Percentiles rank a stretch among this genome's conserved stretches.
Evolutionary conservation across 2,888 invertebrate genomes (phyloP).

Genomic region (Philereme vetulata): DNA sequence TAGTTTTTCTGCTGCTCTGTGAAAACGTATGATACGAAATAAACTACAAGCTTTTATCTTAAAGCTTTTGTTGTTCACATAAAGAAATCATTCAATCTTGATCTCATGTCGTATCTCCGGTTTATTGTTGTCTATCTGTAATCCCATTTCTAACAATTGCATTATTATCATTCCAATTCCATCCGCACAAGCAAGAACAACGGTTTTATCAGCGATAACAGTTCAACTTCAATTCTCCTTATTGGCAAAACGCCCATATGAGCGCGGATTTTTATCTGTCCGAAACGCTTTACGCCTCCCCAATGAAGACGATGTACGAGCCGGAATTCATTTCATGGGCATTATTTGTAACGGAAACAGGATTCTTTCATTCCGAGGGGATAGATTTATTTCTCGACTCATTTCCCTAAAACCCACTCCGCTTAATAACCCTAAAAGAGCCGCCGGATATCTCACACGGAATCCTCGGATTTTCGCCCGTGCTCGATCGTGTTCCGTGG

Average conservation of each 20-base stretch:
- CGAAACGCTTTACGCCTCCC: constrained; percentile 49
- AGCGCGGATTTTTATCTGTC: constrained; percentile 60
- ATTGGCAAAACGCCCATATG: constrained; percentile 68
- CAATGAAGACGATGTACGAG: constrained; percentile 73
- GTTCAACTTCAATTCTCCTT: constrained; percentile 64
- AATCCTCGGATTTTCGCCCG: constrained; percentile 75
- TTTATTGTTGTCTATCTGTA: constrained; percentile 31
- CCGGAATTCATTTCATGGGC: constrained; percentile 69
- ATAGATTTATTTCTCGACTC: constrained; percentile 72
- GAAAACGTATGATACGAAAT: background rate
- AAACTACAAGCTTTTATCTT: background rate
- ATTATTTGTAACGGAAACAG: constrained; percentile 64
- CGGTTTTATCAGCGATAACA: constrained; percentile 57
- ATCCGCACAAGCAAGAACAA: constrained; percentile 54
- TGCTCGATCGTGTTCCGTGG: constrained; percentile 58
- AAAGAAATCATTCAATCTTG: constrained; percentile 8
- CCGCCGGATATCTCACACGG: constrained; percentile 75
- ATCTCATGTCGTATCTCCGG: constrained; percentile 7
- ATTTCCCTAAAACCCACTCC: constrained; percentile 81
- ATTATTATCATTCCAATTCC: constrained; percentile 41
- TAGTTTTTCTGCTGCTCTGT: too few relatives aligned
- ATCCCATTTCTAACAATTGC: constrained; percentile 41
- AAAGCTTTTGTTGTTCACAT: constrained; percentile 2
- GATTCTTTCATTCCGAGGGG: constrained; percentile 62
- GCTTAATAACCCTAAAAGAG: constrained; percentile 80